Base-by-base conservation (phyloP, 2,797 vertebrate genomes). In the Labeo calbasu region DNA sequence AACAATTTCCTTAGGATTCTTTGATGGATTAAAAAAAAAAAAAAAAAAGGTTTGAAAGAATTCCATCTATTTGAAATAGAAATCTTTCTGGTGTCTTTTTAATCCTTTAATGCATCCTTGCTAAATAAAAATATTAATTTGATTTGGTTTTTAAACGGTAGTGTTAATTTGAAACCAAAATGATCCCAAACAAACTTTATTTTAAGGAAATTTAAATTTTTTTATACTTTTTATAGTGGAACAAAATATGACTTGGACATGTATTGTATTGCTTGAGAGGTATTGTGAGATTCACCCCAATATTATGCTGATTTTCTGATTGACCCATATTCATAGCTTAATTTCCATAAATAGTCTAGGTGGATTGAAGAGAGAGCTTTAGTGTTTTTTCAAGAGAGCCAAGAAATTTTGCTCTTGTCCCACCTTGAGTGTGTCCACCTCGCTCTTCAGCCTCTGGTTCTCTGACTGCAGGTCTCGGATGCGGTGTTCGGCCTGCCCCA, bases 401-500 rank as follows among this genome's bases (percentile, higher is more conserved):
- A n/a, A 12, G 28, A 14, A 36, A 76, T 14, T 15, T 48, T 0
- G 8, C 17, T 69, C 6, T 28, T 12, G 1, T 72, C 86, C 91
- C 90, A 99, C 98, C 96, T 99, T 99, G 85, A 99, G 91, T 2
- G 95, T 95, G 87, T 96, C 93, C 88, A 97, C 92, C 89, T 99
- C 98, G 43, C 94, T 96, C 89, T 96, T 99, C 89, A 98, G 92
- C 90, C 97, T 96, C 94, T 98, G 97, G 89, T 99, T 99, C 93
- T 99, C 98, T 28, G 94, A 95, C 81, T 98, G 96, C 86, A 99
- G 95, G 92, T 99, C 98, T 91, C 97, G 93, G 2, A 99, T 97
- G 82, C 98, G 96, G 87, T 97, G 96, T 85, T 99, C 98, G 9
- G 97, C 96, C 89, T 99, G 98, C 51, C 96, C 93, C 9, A 99